Base-by-base conservation (phyloP, 2,797 vertebrate species). In the Crypturellus tataupa region DNA sequence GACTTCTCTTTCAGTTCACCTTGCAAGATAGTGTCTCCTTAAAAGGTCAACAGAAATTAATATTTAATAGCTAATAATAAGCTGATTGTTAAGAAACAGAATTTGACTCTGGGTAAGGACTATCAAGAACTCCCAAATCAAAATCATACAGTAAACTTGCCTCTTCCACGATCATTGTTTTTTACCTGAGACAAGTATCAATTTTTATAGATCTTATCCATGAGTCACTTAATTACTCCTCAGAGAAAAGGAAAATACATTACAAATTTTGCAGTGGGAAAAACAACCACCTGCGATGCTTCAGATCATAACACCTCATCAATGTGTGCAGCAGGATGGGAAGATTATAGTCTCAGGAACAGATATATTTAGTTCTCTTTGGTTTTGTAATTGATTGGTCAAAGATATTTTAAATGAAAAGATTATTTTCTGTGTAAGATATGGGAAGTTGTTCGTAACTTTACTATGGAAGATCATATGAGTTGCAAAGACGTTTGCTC, bases 211-310 rank as follows among this genome's bases (percentile, higher is more conserved):
- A 87, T 91, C 85, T 96, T 93, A 91, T 93, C 87, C 11, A 3
- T 94, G 94, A 95, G 91, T 96, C 93, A 94, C 70, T 91, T 96
- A 97, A 96, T 97, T 93, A 96, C 80, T 91, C 86, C 76, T 92
- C 77, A 62, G 67, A 86, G 88, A 91, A 82, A 88, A 94, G 91
- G 83, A 94, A 96, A 95, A 94, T 87, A 87, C 18, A 19, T 76
- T 64, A 37, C 90, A 87, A 95, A 85, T 95, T 93, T 63, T 89
- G 84, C 60, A 42, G 85, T 46, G 92, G 25, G 39, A 15, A 93
- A 96, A 95, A 59, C 83, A 95, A 67, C 70, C 25, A 58, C 78
- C 53, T 88, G 27, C 42, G 86, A 55, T 42, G 78, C 90, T 64
- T 84, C 87, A 93, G 93, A 93, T 25, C 87, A 65, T 91, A 63